These are phyloP conservation scores for Rynchops niger DNA, from an alignment of 2,113 vertebrate species.

Conservation along the genomic window DNA sequence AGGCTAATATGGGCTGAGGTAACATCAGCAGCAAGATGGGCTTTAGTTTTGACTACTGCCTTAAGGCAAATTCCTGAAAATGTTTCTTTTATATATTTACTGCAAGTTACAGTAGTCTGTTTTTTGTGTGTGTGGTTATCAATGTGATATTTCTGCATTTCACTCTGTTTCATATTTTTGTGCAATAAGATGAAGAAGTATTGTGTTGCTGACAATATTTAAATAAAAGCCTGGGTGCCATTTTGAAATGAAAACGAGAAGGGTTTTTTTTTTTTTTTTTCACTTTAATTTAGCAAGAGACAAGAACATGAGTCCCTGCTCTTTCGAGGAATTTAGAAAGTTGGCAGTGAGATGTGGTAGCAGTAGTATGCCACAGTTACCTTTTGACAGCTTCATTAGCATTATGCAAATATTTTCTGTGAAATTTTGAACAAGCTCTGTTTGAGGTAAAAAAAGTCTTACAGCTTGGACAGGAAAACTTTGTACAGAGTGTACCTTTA, in stretches of 20 bases:
- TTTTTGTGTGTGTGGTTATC: not conserved
- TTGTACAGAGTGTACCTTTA: conserved; percentile 49
- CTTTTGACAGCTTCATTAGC: conserved; percentile 70
- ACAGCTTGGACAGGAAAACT: not conserved
- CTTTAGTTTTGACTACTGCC: not conserved
- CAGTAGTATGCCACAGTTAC: conserved; percentile 36
- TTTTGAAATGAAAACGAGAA: conserved; percentile 10
- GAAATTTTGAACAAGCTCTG: conserved; percentile 40
- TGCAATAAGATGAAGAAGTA: not conserved
- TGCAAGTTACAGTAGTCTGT: not conserved
- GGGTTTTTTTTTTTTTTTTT: not conserved
- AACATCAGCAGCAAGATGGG: not conserved
- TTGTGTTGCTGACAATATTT: not conserved
- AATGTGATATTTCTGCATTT: not conserved
- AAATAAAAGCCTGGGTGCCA: not conserved
- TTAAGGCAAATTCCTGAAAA: not conserved
- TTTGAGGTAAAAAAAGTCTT: conserved; percentile 48
- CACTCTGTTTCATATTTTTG: not conserved
- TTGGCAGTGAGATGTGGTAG: not conserved
- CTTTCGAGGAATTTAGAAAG: conserved; percentile 47
- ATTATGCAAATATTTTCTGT: conserved; percentile 59
- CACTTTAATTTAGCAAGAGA: conserved; percentile 3
- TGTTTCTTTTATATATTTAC: not conserved
- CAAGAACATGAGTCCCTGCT: not conserved
- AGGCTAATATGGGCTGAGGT: not conserved